A percentile compares a stretch with the other conserved stretches of the same genome.
Conservation (phyloP, 2,113 vertebrate species). For the Pontoporia blainvillei region DNA sequence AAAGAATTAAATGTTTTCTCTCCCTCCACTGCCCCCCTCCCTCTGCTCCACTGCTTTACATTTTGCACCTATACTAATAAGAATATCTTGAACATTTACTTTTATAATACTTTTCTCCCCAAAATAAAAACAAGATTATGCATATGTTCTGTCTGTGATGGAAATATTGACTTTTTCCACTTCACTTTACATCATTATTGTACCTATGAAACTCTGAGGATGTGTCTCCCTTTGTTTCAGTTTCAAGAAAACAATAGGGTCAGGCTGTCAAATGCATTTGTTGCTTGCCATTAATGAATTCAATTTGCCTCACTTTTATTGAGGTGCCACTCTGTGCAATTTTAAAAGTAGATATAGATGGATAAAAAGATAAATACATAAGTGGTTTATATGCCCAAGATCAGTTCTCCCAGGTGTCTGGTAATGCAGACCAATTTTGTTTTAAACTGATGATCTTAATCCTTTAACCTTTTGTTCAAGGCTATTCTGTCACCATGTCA, state of each 20-base stretch:
- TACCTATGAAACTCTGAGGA: neutral
- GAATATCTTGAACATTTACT: neutral
- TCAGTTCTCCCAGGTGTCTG: neutral
- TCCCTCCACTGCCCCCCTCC: neutral
- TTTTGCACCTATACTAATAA: neutral
- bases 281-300: neutral
- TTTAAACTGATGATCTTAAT: neutral
- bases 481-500: neutral
- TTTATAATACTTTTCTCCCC: neutral
- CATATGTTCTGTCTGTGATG: neutral
- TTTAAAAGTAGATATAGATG: neutral
- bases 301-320: neutral
- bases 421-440: neutral
- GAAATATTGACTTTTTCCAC: neutral
- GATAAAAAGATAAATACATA: neutral
- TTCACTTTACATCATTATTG: neutral
- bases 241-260: neutral
- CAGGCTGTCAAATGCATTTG: neutral
- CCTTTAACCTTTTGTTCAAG: neutral
- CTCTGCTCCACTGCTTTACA: neutral
- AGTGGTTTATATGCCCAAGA: neutral
- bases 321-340: neutral
- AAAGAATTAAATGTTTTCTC: conserved; percentile 10
- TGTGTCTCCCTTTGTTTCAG: neutral
- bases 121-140: neutral